phyloP scores from a whole-genome alignment of 2,113 vertebrate species.

The Rhizomys pruinosus region DNA sequence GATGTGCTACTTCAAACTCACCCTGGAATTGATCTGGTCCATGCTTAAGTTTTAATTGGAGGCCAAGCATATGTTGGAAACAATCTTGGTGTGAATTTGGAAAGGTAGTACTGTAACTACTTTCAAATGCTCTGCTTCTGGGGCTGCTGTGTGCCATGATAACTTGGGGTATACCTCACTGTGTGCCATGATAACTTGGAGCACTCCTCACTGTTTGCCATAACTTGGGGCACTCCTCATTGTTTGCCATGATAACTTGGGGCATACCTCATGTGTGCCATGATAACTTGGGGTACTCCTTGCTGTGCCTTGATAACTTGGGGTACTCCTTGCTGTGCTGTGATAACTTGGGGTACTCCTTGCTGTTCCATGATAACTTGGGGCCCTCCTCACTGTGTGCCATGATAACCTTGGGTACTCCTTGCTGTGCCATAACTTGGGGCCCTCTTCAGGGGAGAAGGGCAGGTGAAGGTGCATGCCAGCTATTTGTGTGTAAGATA shows the following conservation, averaged over 20 bases:
- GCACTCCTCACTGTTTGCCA: background rate
- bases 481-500: background rate
- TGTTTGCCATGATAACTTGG: background rate
- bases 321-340: background rate
- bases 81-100: background rate
- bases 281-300: background rate
- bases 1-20: background rate
- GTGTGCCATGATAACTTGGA: background rate
- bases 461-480: no score
- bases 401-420: no score
- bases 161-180: background rate
- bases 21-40: no score
- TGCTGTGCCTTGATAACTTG: background rate
- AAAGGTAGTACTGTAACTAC: background rate
- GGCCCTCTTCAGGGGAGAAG: background rate
- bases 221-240: background rate
- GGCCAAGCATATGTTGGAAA: background rate
- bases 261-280: background rate
- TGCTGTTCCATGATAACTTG: background rate
- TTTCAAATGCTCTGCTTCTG: background rate
- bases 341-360: background rate
- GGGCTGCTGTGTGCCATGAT: background rate
- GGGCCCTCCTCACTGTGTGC: background rate
- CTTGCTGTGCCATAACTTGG: no score
- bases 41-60: background rate